Conservation (phyloP, 2,113 vertebrate species). For the Channa maculata region DNA sequence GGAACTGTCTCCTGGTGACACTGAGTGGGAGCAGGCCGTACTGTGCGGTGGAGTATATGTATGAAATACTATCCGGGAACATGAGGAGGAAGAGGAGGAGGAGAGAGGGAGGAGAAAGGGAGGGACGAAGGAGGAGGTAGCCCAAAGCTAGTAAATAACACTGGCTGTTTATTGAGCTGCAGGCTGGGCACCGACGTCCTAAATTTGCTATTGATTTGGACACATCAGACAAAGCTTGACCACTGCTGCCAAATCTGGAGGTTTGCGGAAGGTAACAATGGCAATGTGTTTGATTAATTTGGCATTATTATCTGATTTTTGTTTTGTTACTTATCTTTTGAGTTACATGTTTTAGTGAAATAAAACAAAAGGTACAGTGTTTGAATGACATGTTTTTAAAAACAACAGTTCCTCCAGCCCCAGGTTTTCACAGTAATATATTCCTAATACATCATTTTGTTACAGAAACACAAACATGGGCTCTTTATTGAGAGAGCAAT, state of each 20-base stretch:
- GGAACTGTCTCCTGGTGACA: constrained; percentile 49
- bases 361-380: not conserved
- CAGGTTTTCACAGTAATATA: not conserved
- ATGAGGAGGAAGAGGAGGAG: constrained; percentile 35
- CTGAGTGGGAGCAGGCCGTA: constrained; percentile 62
- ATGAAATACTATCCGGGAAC: constrained; percentile 51
- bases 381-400: constrained; percentile 10
- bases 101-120: not conserved
- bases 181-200: constrained; percentile 34
- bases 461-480: constrained; percentile 10
- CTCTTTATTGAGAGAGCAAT: not conserved
- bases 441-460: constrained; percentile 20
- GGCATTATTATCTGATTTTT: not conserved
- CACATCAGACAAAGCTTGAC: constrained; percentile 21
- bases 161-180: constrained; percentile 50
- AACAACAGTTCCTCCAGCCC: constrained; percentile 16
- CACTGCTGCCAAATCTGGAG: constrained; percentile 34
- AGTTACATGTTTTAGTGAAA: constrained; percentile 8
- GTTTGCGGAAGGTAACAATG: constrained; percentile 37
- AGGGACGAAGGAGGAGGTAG: constrained; percentile 11
- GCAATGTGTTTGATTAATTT: constrained; percentile 52
- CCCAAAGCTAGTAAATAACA: constrained; percentile 61
- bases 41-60: constrained; percentile 45
- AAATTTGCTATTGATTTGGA: constrained; percentile 69
- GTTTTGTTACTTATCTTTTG: constrained; percentile 1